Evolutionary conservation across 2,888 invertebrate genomes (phyloP).

Genomic region (Operophtera brumata): DNA sequence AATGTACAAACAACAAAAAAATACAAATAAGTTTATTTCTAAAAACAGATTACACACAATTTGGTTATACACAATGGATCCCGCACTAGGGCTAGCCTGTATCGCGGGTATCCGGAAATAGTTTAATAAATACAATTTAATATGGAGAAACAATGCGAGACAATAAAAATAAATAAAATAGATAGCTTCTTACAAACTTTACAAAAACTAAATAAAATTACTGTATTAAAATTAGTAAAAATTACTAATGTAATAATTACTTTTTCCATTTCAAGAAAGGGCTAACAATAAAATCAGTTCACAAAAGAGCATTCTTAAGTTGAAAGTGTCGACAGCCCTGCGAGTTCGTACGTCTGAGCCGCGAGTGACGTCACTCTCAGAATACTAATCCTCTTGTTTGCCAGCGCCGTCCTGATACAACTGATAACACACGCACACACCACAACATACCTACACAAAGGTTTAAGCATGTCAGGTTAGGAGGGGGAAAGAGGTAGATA

Average conservation of each 20-base stretch:
- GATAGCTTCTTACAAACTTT: too few species aligned
- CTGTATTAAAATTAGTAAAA: too few species aligned
- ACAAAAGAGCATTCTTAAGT: constrained; percentile 9
- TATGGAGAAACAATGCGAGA: too few species aligned
- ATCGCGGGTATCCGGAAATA: too few species aligned
- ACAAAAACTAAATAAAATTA: too few species aligned
- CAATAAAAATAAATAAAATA: too few species aligned
- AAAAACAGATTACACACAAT: too few species aligned
- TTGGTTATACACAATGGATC: too few species aligned
- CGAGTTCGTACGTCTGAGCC: not conserved
- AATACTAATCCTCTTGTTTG: constrained; percentile 8
- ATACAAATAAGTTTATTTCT: too few species aligned
- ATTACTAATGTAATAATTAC: not conserved
- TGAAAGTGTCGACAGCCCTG: constrained; percentile 10
- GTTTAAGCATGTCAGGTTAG: not conserved
- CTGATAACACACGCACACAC: constrained; percentile 8
- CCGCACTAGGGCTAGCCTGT: too few species aligned
- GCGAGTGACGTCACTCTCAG: constrained; percentile 14
- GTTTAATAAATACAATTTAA: too few species aligned
- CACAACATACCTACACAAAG: constrained; percentile 4
- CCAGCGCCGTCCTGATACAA: not conserved
- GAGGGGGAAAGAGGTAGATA: constrained; percentile 2
- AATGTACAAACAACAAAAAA: too few species aligned
- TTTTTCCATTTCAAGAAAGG: constrained; percentile 7
- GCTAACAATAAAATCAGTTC: constrained; percentile 10